Evolutionary conservation across 1,140 invertebrate genomes (phyloP).

Genomic region (Pseudomyrmex pallidus): DNA sequence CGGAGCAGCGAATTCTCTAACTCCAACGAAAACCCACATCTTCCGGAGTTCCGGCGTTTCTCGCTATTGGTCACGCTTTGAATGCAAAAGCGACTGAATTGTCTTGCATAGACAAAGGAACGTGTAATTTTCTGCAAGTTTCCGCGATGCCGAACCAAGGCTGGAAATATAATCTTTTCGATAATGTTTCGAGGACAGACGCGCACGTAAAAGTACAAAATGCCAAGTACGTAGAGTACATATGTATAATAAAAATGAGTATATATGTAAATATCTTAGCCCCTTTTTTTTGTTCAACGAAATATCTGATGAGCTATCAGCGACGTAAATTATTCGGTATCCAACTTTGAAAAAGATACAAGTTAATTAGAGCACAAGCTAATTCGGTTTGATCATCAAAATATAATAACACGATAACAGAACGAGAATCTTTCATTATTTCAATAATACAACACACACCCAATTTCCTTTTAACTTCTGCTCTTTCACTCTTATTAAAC

Average conservation of each 20-base stretch:
- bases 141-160: not conserved
- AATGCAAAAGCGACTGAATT: conserved; percentile 69
- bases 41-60: conserved; percentile 63
- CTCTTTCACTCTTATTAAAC: too few species aligned
- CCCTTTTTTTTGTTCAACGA: not conserved
- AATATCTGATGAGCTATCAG: conserved; percentile 33
- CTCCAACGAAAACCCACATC: conserved; percentile 73
- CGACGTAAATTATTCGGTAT: conserved; percentile 24
- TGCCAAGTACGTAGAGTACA: not conserved
- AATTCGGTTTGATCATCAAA: conserved; percentile 18
- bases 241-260: too few species aligned
- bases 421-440: too few species aligned
- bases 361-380: not conserved
- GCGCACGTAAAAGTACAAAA: conserved; percentile 45
- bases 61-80: conserved; percentile 65
- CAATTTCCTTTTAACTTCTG: too few species aligned
- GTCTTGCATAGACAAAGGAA: conserved; percentile 70
- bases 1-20: conserved; percentile 62
- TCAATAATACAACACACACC: too few species aligned
- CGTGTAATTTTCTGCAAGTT: conserved; percentile 63
- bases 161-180: conserved; percentile 31
- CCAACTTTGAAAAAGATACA: conserved; percentile 1
- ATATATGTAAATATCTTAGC: too few species aligned
- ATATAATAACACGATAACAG: not conserved
- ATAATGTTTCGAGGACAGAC: not conserved